Conservation (phyloP, 2,888 invertebrate genomes). For the Charanyca ferruginea region DNA sequence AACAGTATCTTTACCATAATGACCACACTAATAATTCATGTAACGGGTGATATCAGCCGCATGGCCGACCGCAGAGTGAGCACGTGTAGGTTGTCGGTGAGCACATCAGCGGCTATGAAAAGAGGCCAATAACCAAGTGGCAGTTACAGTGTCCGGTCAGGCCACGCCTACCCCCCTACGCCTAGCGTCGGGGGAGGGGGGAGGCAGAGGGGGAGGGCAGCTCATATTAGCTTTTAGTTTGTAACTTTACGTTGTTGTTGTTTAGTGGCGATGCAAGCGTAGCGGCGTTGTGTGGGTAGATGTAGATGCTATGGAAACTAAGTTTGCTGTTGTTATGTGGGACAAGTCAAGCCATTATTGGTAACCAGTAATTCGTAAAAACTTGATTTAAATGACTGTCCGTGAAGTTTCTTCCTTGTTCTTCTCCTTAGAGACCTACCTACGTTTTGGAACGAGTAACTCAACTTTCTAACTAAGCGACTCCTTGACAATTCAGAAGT, state of each 20-base stretch:
- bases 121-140: constrained; percentile 71
- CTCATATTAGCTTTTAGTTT: constrained; percentile 60
- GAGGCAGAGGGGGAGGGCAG: constrained; percentile 20
- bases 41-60: background rate
- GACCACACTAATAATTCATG: constrained; percentile 2
- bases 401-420: too few species aligned
- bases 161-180: constrained; percentile 58
- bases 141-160: constrained; percentile 66
- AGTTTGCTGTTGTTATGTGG: background rate
- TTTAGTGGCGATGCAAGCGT: background rate
- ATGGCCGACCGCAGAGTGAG: constrained; percentile 1
- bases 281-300: background rate
- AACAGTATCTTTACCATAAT: background rate
- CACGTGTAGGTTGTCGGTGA: background rate
- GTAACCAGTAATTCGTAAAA: too few species aligned
- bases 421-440: too few species aligned
- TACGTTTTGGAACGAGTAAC: too few species aligned
- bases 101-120: constrained; percentile 20
- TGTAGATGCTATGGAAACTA: too few species aligned
- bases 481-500: too few species aligned
- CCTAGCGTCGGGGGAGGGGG: constrained; percentile 27
- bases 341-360: too few species aligned
- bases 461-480: too few species aligned
- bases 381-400: too few species aligned
- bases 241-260: constrained; percentile 39